A percentile compares a stretch with the other conserved stretches of the same genome.
These are phyloP conservation scores for Volucella inflata DNA, from an alignment of 2,888 invertebrate species.

Conservation along the genomic window DNA sequence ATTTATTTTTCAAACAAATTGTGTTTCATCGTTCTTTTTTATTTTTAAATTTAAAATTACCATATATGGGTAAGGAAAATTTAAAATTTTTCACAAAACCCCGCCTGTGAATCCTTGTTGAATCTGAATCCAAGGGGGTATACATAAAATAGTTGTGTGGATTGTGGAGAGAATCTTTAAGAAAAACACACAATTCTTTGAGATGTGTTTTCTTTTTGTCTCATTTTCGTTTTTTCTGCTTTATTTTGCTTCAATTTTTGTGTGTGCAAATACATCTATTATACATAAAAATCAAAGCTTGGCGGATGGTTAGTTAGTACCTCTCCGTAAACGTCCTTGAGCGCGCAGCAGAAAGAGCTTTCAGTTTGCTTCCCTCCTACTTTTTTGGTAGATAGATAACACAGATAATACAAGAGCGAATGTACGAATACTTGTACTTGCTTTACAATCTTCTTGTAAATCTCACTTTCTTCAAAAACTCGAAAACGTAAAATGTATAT, in stretches of 20 bases:
- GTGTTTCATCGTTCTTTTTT: slow-evolving; percentile 1
- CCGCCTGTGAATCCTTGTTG: slow-evolving; percentile 62
- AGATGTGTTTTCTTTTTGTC: slow-evolving; percentile 21
- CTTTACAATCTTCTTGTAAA: slow-evolving; percentile 47
- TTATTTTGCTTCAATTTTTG: slow-evolving; percentile 22
- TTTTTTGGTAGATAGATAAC: slow-evolving; percentile 35
- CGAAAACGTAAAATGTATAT: slow-evolving; percentile 56
- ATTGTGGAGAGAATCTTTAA: slow-evolving; percentile 65
- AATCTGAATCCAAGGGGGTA: slow-evolving; percentile 53
- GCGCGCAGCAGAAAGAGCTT: slow-evolving; percentile 71
- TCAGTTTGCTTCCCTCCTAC: slow-evolving; percentile 58
- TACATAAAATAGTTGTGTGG: slow-evolving; percentile 69
- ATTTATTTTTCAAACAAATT: slow-evolving; percentile 9
- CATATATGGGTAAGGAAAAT: neutral
- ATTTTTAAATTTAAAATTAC: slow-evolving; percentile 30
- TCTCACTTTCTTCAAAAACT: slow-evolving; percentile 50
- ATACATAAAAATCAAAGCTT: slow-evolving; percentile 75
- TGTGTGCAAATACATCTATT: slow-evolving; percentile 67
- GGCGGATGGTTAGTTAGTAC: slow-evolving; percentile 54
- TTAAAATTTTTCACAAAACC: slow-evolving; percentile 31
- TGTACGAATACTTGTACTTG: slow-evolving; percentile 32
- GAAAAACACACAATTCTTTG: slow-evolving; percentile 39
- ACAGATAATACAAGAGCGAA: slow-evolving; percentile 50
- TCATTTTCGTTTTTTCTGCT: neutral
- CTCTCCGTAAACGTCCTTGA: slow-evolving; percentile 70